phyloP scores from a whole-genome alignment of 1,140 invertebrate genomes.

The Leptinotarsa defecta region DNA sequence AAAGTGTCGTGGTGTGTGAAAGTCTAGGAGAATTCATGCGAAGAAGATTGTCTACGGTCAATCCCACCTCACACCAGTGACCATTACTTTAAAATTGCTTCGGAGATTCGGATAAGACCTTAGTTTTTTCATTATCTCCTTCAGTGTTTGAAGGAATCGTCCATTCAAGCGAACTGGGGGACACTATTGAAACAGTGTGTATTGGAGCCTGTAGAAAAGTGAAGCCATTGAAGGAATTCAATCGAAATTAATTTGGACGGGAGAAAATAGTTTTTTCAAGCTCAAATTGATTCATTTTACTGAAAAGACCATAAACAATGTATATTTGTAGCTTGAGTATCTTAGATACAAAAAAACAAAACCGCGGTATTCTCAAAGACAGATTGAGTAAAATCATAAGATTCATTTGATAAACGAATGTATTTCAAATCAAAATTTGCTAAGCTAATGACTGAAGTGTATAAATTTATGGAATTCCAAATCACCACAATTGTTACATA shows the following conservation, averaged over 20 bases:
- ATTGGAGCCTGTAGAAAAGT: not conserved
- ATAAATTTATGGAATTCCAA: too few species aligned
- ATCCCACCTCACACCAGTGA: conserved; percentile 21
- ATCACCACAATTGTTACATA: too few species aligned
- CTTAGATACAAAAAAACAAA: too few species aligned
- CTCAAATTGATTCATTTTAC: too few species aligned
- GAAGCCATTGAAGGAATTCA: not conserved
- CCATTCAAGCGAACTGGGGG: not conserved
- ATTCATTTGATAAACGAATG: too few species aligned
- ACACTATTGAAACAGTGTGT: not conserved
- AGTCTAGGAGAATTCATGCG: conserved; percentile 36
- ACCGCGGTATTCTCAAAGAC: too few species aligned
- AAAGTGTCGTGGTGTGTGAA: conserved; percentile 13
- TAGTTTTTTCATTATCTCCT: conserved; percentile 26
- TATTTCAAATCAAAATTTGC: too few species aligned
- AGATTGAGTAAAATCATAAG: too few species aligned
- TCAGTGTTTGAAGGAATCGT: conserved; percentile 10
- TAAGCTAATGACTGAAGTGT: too few species aligned
- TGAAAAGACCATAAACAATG: too few species aligned
- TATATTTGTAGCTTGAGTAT: too few species aligned
- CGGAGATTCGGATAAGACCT: conserved; percentile 14
- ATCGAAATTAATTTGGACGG: not conserved
- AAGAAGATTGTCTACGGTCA: conserved; percentile 38
- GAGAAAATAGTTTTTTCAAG: too few species aligned
- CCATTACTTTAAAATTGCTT: conserved; percentile 33